Conservation (phyloP, 2,113 vertebrate species). For the Gobio gobio region DNA sequence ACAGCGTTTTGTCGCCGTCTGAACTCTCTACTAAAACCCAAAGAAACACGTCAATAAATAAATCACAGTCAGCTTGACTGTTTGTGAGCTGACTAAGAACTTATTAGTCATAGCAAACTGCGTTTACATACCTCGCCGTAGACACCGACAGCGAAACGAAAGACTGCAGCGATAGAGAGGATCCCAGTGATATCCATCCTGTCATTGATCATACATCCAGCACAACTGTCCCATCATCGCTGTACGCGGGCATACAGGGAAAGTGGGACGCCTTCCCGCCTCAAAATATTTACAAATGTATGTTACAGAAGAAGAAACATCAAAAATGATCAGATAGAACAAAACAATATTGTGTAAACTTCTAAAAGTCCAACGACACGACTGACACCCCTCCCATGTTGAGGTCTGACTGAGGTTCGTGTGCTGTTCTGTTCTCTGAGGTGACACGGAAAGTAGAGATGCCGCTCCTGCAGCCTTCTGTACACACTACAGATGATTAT, state of each 20-base stretch:
- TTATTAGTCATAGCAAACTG: background rate
- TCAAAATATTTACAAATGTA: background rate
- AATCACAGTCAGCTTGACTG: background rate
- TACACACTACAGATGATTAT: slow-evolving; percentile 12
- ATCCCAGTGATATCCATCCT: slow-evolving; percentile 52
- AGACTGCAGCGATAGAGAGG: slow-evolving; percentile 27
- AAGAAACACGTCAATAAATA: background rate
- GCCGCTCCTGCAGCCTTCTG: background rate
- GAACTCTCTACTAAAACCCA: background rate
- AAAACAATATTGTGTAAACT: background rate
- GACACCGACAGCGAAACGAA: slow-evolving; percentile 30
- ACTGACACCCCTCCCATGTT: slow-evolving; percentile 1
- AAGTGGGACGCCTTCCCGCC: background rate
- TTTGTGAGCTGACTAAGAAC: background rate
- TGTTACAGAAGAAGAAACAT: background rate
- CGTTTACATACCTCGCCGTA: slow-evolving; percentile 54
- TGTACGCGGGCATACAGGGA: background rate
- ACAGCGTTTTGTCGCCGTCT: background rate
- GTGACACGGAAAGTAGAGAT: slow-evolving; percentile 42
- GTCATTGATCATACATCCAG: slow-evolving; percentile 46
- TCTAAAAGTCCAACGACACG: background rate
- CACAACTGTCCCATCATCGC: slow-evolving; percentile 38
- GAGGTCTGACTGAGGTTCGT: slow-evolving; percentile 52
- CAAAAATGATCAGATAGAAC: background rate
- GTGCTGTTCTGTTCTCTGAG: background rate